phyloP scores from a whole-genome alignment of 2,888 invertebrate species.

The Ophioninae sp. region DNA sequence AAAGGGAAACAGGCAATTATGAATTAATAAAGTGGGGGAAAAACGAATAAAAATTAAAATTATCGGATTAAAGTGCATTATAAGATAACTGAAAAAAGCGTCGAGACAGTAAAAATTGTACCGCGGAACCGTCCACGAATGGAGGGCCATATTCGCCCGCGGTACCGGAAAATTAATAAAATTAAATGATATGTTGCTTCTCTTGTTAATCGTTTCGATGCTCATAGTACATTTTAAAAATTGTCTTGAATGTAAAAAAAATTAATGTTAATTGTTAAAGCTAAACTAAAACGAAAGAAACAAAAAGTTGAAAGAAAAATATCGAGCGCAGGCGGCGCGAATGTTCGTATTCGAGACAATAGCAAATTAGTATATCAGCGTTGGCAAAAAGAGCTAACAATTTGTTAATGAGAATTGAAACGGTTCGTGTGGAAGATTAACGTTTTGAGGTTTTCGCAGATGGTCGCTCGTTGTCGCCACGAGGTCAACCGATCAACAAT shows the following conservation, averaged over 20 bases:
- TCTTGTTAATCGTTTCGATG: constrained; percentile 76
- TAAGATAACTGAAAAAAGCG: constrained; percentile 36
- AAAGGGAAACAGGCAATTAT: background rate
- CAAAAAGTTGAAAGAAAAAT: constrained; percentile 28
- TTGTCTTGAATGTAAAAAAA: constrained; percentile 54
- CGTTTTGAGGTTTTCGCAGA: background rate
- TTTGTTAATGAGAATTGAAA: constrained; percentile 6
- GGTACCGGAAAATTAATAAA: constrained; percentile 76
- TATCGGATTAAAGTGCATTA: constrained; percentile 31
- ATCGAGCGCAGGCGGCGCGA: constrained; percentile 40
- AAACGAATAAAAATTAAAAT: constrained; percentile 30
- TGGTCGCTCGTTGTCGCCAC: constrained; percentile 12
- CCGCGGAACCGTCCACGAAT: constrained; percentile 40
- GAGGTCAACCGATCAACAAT: background rate
- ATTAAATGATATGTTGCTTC: constrained; percentile 80
- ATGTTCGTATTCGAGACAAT: constrained; percentile 19
- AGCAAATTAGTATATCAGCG: constrained; percentile 6
- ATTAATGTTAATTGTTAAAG: constrained; percentile 48
- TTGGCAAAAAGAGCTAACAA: constrained; percentile 3
- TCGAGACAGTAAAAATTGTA: constrained; percentile 49
- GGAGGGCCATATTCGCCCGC: constrained; percentile 51
- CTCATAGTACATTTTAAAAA: constrained; percentile 38
- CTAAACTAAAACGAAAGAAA: constrained; percentile 52
- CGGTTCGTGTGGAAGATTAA: background rate
- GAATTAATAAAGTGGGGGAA: constrained; percentile 24